These are phyloP conservation scores for Limanda limanda DNA, from an alignment of 2,113 vertebrate genomes.

Conservation along the genomic window DNA sequence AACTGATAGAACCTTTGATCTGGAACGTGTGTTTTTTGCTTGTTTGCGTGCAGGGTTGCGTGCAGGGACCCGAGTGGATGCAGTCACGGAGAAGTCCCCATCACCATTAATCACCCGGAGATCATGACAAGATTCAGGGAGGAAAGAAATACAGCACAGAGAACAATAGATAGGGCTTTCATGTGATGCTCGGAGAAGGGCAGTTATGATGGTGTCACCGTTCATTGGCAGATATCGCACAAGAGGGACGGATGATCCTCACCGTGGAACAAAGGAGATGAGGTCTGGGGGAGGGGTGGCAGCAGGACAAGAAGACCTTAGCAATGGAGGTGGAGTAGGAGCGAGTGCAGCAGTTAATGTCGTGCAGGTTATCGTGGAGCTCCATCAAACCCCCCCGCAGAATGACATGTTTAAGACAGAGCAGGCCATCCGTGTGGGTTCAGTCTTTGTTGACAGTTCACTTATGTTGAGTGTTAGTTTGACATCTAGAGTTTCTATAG, in stretches of 20 bases:
- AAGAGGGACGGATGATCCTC: constrained; percentile 53
- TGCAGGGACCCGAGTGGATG: constrained; percentile 8
- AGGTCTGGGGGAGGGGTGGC: constrained; percentile 51
- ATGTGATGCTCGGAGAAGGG: constrained; percentile 1
- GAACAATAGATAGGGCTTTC: constrained; percentile 10
- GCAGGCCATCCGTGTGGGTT: not conserved
- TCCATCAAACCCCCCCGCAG: constrained; percentile 23
- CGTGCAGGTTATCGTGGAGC: constrained; percentile 28
- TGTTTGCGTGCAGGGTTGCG: not conserved
- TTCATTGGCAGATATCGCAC: constrained; percentile 43
- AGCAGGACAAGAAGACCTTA: constrained; percentile 30
- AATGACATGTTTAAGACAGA: not conserved
- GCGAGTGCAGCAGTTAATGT: constrained; percentile 31
- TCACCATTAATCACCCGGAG: constrained; percentile 37
- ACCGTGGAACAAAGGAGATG: constrained; percentile 46
- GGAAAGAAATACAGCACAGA: constrained; percentile 4
- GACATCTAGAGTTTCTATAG: not conserved
- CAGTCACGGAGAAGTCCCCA: constrained; percentile 36
- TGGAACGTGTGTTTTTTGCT: not conserved
- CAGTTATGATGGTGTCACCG: constrained; percentile 21
- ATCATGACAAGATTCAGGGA: constrained; percentile 20
- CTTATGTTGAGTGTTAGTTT: constrained; percentile 25
- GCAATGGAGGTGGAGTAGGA: constrained; percentile 1
- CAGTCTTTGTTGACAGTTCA: constrained; percentile 25
- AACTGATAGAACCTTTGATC: constrained; percentile 1